Base-by-base conservation (phyloP, 2,113 vertebrate genomes). In the Hyperopisus bebe region DNA sequence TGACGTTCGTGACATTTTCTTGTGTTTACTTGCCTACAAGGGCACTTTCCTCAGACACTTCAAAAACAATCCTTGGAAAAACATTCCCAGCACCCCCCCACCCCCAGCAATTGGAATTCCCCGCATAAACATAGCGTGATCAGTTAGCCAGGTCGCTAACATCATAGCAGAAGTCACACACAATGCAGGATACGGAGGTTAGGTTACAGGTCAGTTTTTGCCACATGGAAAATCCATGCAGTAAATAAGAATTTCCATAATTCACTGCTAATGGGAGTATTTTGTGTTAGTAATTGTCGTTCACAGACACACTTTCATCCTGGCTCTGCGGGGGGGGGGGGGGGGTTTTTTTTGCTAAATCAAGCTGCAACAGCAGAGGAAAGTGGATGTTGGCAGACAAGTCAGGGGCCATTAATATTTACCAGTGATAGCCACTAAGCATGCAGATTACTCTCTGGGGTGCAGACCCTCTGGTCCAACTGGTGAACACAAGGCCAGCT, bases 251-350 rank as follows among this genome's bases (percentile, higher is more conserved):
- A 89, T 83, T 55, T 80, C 35, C 74, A 83, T 83, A 42, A 83
- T 83, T 89, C 50, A 10, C 88, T 51, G 2, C 47, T 80, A 77
- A 80, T 27, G 50, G 50, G 31, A 83, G 21, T 31, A 55, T 83
- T 89, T 51, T 84, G 48, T 89, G 74, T 89, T 77, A 46, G 74
- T 58, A 55, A 21, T 47, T 58, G 35, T 89, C 17, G 55, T 39
- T 15, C 51, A 31, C 35, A 44, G 88, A 44, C 10, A 53, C 6
- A 50, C 80, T 84, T 62, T 89, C 50, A 58, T 84, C 80, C 27
- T 51, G 19, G 47, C 10, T 84, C 42, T 27, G 21, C 5, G 9
- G 11, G 31, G 51, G 70, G n/a, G 48, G 21, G 48, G 85, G 51
- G 13, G 46, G 11, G 5, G 4, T 39, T 80, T 21, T 53, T 55